Evolutionary conservation across 2,797 vertebrate genomes (phyloP), one percentile per base, ranked within the genome.

Genomic region (Acanthornis magna): DNA sequence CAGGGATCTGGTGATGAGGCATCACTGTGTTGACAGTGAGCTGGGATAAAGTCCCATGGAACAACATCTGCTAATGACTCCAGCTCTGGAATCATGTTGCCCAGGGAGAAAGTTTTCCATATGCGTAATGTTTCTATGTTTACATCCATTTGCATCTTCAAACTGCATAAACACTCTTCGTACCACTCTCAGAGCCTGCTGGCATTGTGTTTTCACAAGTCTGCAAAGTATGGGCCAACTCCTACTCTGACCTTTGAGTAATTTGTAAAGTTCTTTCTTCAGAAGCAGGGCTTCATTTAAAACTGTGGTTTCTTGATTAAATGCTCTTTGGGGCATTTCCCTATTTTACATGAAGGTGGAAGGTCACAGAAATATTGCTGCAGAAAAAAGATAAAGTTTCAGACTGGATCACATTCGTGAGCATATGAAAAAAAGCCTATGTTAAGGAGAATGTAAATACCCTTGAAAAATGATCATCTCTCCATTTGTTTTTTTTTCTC

Each of bases 221-320:
- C 63, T 76, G 62, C 17, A 76, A n/a, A 54, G 61, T 82, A 73
- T 21, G 50, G 48, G 67, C 82, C 85, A 79, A 36, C 42, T 86
- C 79, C 60, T 82, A 16, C 32, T 67, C 45, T 60, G 42, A 65
- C 25, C 18, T 54, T 77, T 2, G 2, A 82, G 72, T 34, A 62
- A 63, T 79, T 57, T 70, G 15, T 50, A n/a, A 91, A 84, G 25
- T 32, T 90, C 32, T 61, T 91, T 77, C 40, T 58, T 89, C 45
- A 87, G 67, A 95, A 74, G 38, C 12, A 95, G 88, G 85, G 7
- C n/a, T 79, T 88, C 11, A 90, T 73, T 91, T 91, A 53, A 94
- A 96, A 54, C 13, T n/a, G 54, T 65, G 67, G 40, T 82, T 96
- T 91, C 77, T 68, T 67, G 50, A 60, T n/a, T 27, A 79, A 88